phyloP scores from a whole-genome alignment of 1,140 invertebrate genomes.

The Ectropis grisescens region DNA sequence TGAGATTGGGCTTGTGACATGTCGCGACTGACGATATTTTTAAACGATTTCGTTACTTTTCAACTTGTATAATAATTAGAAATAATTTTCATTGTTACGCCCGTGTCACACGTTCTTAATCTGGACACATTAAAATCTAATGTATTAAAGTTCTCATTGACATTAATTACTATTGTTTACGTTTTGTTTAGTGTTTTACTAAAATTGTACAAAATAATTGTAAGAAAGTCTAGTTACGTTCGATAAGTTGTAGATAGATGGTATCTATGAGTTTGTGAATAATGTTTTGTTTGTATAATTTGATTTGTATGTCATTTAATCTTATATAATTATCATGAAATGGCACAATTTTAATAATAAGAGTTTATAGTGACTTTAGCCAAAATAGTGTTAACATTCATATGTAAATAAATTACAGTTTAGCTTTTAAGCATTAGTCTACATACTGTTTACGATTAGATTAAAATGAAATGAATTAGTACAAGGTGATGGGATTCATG shows the following conservation, averaged over 20 bases:
- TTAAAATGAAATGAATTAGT: constrained; percentile 50
- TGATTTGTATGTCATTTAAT: constrained; percentile 13
- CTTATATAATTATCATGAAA: constrained; percentile 33
- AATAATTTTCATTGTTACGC: no score
- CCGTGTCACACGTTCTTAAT: no score
- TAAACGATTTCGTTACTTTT: no score
- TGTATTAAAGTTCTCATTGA: neutral
- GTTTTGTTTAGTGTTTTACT: constrained; percentile 27
- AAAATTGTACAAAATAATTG: constrained; percentile 52
- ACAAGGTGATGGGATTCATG: constrained; percentile 40
- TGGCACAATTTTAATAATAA: constrained; percentile 59
- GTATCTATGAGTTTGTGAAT: constrained; percentile 14
- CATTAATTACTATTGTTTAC: neutral
- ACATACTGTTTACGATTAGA: constrained; percentile 41
- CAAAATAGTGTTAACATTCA: constrained; percentile 60
- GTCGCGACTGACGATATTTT: neutral
- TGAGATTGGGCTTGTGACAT: neutral
- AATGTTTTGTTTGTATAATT: no score
- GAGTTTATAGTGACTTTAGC: constrained; percentile 63
- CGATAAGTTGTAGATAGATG: constrained; percentile 44
- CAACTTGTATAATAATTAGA: no score
- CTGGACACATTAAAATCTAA: neutral
- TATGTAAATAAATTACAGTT: constrained; percentile 60
- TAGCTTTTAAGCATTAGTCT: constrained; percentile 35
- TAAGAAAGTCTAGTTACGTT: constrained; percentile 34